Evolutionary conservation across 1,140 invertebrate species (phyloP).

Genomic region (Leptinotarsa texana): DNA sequence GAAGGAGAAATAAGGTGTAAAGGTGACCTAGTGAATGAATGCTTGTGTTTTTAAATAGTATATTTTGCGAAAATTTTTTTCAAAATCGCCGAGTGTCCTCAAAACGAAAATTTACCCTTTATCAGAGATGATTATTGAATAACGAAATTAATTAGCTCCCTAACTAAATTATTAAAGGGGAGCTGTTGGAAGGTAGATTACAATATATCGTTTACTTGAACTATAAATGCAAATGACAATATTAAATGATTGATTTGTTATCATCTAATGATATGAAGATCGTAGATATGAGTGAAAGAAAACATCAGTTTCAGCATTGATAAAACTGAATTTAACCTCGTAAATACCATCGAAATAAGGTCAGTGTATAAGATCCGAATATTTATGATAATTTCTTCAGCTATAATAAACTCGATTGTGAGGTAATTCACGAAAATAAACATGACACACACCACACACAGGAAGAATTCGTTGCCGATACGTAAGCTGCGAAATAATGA

Average conservation of each 20-base stretch:
- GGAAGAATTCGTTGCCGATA: slow-evolving; percentile 17
- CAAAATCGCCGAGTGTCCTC: too few relatives aligned
- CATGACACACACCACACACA: slow-evolving; percentile 25
- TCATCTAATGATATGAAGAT: background rate
- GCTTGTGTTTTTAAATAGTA: too few relatives aligned
- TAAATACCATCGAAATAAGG: slow-evolving; percentile 28
- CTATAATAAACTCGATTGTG: slow-evolving; percentile 24
- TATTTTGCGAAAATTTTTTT: too few relatives aligned
- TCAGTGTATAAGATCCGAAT: slow-evolving; percentile 12
- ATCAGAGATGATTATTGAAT: background rate
- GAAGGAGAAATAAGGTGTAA: too few relatives aligned
- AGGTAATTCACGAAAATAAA: slow-evolving; percentile 31
- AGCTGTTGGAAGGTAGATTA: background rate
- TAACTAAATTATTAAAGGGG: background rate
- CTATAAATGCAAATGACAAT: background rate
- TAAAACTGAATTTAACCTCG: background rate
- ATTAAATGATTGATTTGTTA: background rate
- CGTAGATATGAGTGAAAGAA: background rate
- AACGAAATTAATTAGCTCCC: background rate
- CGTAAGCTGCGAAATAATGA: background rate
- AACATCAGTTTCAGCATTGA: background rate
- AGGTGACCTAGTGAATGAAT: too few relatives aligned
- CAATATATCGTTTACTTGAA: background rate
- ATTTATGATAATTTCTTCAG: background rate
- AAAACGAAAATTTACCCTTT: too few relatives aligned